A percentile compares a stretch with the other conserved stretches of the same genome.
Evolutionary conservation across 2,797 vertebrate species (phyloP).

Genomic region (Catharus ustulatus): DNA sequence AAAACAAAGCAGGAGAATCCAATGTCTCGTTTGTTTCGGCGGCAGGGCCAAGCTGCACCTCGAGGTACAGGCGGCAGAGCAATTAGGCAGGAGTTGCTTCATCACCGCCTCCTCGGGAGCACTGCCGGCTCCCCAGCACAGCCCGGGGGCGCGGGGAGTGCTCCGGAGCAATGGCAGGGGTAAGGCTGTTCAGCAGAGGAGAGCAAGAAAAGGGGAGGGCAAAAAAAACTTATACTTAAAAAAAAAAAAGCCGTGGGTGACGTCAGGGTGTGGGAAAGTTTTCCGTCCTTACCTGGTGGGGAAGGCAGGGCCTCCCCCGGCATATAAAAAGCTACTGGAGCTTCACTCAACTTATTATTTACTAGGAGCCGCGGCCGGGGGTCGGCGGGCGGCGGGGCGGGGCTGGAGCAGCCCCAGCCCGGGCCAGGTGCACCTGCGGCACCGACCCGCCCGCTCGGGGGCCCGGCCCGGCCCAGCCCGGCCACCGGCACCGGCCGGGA

Average conservation of each 20-base stretch:
- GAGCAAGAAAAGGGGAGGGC: too few relatives aligned
- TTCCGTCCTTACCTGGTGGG: constrained; percentile 4
- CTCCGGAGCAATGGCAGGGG: background rate
- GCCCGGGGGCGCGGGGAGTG: background rate
- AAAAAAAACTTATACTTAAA: background rate
- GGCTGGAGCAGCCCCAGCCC: background rate
- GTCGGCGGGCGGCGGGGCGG: background rate
- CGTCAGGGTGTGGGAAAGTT: constrained; percentile 26
- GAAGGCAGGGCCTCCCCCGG: background rate
- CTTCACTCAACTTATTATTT: background rate
- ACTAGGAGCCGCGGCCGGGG: background rate
- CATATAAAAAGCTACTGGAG: background rate
- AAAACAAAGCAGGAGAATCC: background rate
- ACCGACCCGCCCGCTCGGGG: background rate
- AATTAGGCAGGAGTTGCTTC: background rate
- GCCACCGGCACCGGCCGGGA: background rate
- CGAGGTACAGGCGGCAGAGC: background rate
- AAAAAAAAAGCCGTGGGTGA: background rate
- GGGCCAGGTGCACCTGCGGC: constrained; percentile 33
- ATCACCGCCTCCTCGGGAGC: constrained; percentile 4
- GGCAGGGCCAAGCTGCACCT: background rate
- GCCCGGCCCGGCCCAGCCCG: background rate
- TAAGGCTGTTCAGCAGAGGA: background rate
- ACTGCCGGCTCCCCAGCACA: background rate
- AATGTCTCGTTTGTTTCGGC: background rate